Percentiles rank a stretch among this genome's conserved stretches.
These are phyloP conservation scores for Cheilosia vulpina DNA, from an alignment of 2,888 invertebrate species.

Conservation along the genomic window DNA sequence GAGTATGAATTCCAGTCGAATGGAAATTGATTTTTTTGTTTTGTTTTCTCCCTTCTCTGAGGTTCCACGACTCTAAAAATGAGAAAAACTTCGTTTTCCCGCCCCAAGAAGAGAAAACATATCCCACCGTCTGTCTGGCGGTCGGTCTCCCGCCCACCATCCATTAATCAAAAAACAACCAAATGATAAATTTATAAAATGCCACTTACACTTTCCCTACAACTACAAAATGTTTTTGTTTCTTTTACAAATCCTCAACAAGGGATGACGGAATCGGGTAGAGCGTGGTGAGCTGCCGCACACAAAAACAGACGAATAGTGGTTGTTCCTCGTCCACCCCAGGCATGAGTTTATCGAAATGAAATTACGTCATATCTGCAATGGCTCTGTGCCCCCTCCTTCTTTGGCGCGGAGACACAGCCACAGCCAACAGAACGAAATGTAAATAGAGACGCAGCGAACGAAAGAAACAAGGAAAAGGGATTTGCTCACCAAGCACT, in stretches of 20 bases:
- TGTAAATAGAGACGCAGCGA: conserved; percentile 51
- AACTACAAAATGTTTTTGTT: conserved; percentile 21
- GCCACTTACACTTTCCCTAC: conserved; percentile 57
- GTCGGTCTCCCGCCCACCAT: neutral
- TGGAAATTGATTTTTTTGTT: conserved; percentile 7
- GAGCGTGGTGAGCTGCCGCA: neutral
- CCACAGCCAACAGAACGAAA: conserved; percentile 7
- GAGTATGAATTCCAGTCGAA: conserved; percentile 21
- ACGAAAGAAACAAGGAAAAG: conserved; percentile 5
- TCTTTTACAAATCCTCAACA: conserved; percentile 8
- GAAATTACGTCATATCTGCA: conserved; percentile 70
- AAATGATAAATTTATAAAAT: conserved; percentile 47
- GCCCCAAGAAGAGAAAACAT: neutral
- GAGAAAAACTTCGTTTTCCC: neutral
- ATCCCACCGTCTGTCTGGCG: conserved; percentile 1
- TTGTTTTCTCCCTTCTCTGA: neutral
- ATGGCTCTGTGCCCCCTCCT: conserved; percentile 17
- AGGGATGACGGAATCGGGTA: conserved; percentile 16
- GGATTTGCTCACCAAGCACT: conserved; percentile 15
- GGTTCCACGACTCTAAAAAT: neutral
- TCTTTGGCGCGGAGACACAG: conserved; percentile 3
- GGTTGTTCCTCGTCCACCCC: conserved; percentile 4
- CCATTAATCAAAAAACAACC: conserved; percentile 62
- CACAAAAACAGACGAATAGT: conserved; percentile 22
- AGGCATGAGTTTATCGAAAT: conserved; percentile 8